Base-by-base conservation (phyloP, 2,113 vertebrate species). In the Burhinus oedicnemus region DNA sequence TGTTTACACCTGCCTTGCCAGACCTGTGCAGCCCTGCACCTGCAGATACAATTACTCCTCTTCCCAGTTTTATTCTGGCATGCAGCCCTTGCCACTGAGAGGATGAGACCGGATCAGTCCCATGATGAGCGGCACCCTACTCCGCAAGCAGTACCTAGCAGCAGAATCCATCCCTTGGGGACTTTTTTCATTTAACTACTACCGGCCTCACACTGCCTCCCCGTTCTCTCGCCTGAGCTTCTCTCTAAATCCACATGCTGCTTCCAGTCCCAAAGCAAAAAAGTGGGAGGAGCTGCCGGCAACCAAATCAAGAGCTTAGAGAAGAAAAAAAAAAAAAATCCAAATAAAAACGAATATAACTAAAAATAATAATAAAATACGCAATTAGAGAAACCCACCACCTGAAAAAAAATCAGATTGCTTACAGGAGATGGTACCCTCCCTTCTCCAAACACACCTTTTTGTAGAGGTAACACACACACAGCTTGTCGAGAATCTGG, bases 401-500 rank as follows among this genome's bases (percentile, higher is more conserved):
- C 15, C 38, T 65, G 12, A 77, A 55, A 47, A 47, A 70, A 75
- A 70, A 78, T 7, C 22, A n/a, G 5, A 12, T 4, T 57, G 18
- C 12, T 94, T 86, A 26, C n/a, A 81, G 45, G 11, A 22, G 4
- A 40, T 22, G 7, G 11, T 57, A 19, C 4, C 9, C 23, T n/a
- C 60, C 60, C 44, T 68, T 54, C 25, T 85, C 45, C 52, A 80
- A 84, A 92, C 6, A 12, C 83, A 97, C 96, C 96, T 98, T 96
- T 90, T 51, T 79, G 36, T 9, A 19, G 89, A 98, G 92, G 96
- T 96, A 91, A 72, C 30, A 90, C 9, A 30, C 21, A 93, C 60
- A 93, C 60, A 69, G 80, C 85, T 70, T 90, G 87, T 96, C 76
- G 78, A 81, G 95, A 98, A 98, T 95, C 97, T 97, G 90, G 96